These are phyloP conservation scores for Platyscapa corneri DNA, from an alignment of 1,140 invertebrate genomes.

Conservation along the genomic window DNA sequence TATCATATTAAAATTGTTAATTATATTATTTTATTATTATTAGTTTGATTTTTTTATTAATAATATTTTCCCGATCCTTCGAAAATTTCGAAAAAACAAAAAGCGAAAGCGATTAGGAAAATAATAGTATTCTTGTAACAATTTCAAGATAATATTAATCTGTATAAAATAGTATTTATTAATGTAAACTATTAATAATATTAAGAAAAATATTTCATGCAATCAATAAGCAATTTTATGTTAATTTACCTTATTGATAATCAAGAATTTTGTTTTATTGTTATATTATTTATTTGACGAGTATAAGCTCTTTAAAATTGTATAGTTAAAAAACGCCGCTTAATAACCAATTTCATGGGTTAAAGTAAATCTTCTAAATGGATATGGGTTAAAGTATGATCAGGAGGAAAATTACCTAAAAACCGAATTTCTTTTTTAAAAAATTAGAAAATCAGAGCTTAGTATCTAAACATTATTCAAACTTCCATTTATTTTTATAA, in stretches of 20 bases:
- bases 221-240: slow-evolving; percentile 1
- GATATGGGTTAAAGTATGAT: too few species aligned
- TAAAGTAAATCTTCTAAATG: neutral
- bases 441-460: too few species aligned
- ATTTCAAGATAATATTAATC: slow-evolving; percentile 1
- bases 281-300: neutral
- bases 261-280: neutral
- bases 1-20: slow-evolving; percentile 37
- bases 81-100: neutral
- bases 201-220: slow-evolving; percentile 7
- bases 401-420: too few species aligned
- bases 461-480: too few species aligned
- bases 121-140: slow-evolving; percentile 18
- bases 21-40: slow-evolving; percentile 37
- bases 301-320: neutral
- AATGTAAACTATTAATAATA: slow-evolving; percentile 36
- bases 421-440: too few species aligned
- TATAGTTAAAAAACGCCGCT: too few species aligned
- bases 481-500: neutral
- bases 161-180: slow-evolving; percentile 12
- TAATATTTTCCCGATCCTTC: slow-evolving; percentile 5
- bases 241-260: slow-evolving; percentile 17
- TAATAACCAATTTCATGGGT: neutral
- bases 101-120: neutral
- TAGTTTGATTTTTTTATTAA: slow-evolving; percentile 36